These are phyloP conservation scores for Frankliniella fusca DNA, from an alignment of 2,888 invertebrate species.

Conservation along the genomic window DNA sequence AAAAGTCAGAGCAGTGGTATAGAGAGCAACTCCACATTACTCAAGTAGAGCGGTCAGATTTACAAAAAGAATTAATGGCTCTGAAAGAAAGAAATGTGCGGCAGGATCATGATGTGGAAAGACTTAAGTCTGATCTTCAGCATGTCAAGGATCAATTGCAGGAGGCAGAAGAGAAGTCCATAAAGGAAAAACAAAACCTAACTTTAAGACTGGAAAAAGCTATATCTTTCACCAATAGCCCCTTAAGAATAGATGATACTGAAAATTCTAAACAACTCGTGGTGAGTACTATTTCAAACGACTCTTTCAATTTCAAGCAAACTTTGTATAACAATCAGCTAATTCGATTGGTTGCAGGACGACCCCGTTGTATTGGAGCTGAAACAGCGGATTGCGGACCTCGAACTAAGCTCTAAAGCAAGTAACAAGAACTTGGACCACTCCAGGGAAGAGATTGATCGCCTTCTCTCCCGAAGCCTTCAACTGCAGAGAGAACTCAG, in stretches of 20 bases:
- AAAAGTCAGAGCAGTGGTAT: slow-evolving; percentile 5
- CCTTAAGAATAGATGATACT: background rate
- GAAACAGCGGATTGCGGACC: background rate
- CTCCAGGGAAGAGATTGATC: background rate
- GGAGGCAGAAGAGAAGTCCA: background rate
- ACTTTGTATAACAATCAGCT: background rate
- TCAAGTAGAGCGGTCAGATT: background rate
- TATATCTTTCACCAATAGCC: background rate
- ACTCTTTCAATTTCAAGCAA: background rate
- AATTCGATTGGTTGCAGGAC: background rate
- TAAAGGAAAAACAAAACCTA: slow-evolving; percentile 1
- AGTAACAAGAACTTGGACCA: background rate
- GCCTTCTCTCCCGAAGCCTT: background rate
- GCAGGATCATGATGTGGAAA: background rate
- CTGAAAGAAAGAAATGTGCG: background rate
- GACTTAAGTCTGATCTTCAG: background rate
- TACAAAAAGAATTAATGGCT: background rate
- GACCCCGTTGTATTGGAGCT: background rate
- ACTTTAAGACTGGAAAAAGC: background rate
- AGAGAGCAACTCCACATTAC: background rate
- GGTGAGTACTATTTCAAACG: background rate
- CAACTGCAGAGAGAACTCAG: background rate
- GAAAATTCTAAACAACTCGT: background rate
- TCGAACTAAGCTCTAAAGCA: background rate
- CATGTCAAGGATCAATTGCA: background rate